Evolutionary conservation across 2,888 invertebrate genomes (phyloP), one percentile per base, ranked within the genome.

Genomic region (Volucella bombylans): DNA sequence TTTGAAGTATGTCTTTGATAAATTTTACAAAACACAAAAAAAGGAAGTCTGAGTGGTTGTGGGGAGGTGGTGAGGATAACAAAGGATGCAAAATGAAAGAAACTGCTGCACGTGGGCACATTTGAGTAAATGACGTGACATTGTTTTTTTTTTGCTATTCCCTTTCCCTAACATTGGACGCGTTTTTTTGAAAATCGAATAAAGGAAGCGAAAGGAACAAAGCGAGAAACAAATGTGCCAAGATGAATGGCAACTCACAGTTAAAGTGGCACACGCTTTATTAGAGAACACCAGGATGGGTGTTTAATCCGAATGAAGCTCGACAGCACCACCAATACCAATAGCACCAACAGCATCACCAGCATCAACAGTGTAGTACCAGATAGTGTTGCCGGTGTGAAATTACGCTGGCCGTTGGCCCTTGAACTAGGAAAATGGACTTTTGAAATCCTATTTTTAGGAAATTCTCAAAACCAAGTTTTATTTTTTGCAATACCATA

Each of bases 241-340:
- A 81, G 83, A 87, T 76, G 83, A 82, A 86, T 81, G 81, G 78
- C 80, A 78, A 78, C 79, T 86, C 79, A 86, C 86, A 77, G 83
- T 81, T 83, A 81, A 87, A 85, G 74, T 86, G 86, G 86, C 87
- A 87, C 69, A 74, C 86, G 82, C 80, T 87, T 87, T 85, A 87
- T 86, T 80, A 86, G 83, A 85, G 74, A 87, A 72, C 80, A 72
- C 81, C 62, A 77, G 77, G 78, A 86, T 82, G 78, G 82, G 74
- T 81, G 85, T 81, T 81, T 85, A 85, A 85, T 85, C 76, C 85
- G 68, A 81, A 81, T 85, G 67, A 59, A 86, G 65, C 72, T 59
- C 86, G 86, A 85, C 80, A 83, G 77, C 68, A 71, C 47, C 12
- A 77, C 72, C 72, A 64, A 57, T 61, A 80, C 57, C 77, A 67